A percentile compares a stretch with the other conserved stretches of the same genome.
Conservation (phyloP, 2,888 invertebrate species). For the Cistogaster globosa region DNA sequence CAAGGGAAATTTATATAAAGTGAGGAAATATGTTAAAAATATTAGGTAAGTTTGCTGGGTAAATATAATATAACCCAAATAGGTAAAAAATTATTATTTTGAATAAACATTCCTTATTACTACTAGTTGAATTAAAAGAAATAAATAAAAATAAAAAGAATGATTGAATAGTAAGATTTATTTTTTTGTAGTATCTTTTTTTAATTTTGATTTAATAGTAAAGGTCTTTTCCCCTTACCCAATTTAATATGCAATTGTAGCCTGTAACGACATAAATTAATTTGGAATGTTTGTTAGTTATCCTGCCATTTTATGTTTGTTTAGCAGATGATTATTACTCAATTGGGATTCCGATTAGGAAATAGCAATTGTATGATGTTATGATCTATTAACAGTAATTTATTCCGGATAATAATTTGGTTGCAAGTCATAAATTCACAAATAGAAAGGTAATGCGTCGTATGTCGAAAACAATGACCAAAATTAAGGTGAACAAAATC, state of each 20-base stretch:
- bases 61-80: too few species aligned
- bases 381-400: slow-evolving; percentile 34
- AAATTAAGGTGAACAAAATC: neutral
- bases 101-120: too few species aligned
- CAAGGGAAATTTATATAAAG: too few species aligned
- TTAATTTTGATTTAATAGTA: neutral
- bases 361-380: slow-evolving; percentile 52
- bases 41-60: too few species aligned
- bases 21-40: too few species aligned
- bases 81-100: too few species aligned
- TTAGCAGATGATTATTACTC: slow-evolving; percentile 68
- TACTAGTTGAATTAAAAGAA: too few species aligned
- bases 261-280: slow-evolving; percentile 15
- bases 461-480: neutral
- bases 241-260: neutral
- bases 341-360: slow-evolving; percentile 71
- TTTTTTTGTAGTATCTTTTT: too few species aligned
- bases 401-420: slow-evolving; percentile 29
- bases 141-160: too few species aligned
- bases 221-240: slow-evolving; percentile 12
- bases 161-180: too few species aligned
- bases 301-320: slow-evolving; percentile 45
- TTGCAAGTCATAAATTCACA: slow-evolving; percentile 14
- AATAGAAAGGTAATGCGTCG: neutral
- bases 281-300: slow-evolving; percentile 33